Percentiles rank a stretch among this genome's conserved stretches.
Conservation (phyloP, 2,797 vertebrate species). For the Huso huso region DNA sequence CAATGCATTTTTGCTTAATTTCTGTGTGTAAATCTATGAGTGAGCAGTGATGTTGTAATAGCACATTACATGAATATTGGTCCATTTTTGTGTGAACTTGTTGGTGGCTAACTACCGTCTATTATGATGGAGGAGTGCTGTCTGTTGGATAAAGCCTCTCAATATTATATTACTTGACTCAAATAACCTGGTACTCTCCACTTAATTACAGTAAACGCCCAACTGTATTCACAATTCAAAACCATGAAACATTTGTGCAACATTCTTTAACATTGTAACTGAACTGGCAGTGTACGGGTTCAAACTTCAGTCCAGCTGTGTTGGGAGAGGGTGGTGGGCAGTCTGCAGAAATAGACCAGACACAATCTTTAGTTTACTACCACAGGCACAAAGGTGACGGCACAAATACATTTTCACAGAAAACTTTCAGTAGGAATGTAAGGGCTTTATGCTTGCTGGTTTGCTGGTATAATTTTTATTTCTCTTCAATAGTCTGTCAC, state of each 20-base stretch:
- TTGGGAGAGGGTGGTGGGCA: not conserved
- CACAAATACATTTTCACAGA: slow-evolving; percentile 4
- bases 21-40: no score
- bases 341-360: not conserved
- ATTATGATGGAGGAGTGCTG: no score
- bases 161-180: no score
- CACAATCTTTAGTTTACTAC: not conserved
- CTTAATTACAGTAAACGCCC: no score
- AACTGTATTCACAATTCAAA: not conserved
- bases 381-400: not conserved
- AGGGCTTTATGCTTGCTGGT: not conserved
- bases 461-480: not conserved
- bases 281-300: not conserved
- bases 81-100: no score
- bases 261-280: not conserved
- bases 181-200: no score
- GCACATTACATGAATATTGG: no score
- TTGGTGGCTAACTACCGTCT: no score
- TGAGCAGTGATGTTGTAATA: no score
- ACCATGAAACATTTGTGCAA: not conserved
- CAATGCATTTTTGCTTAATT: no score
- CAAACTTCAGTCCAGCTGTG: not conserved
- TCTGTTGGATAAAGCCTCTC: no score
- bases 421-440: slow-evolving; percentile 1
- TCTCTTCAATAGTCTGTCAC: slow-evolving; percentile 19